phyloP scores from a whole-genome alignment of 1,140 invertebrate species.

The Bursaphelenchus mucronatus region DNA sequence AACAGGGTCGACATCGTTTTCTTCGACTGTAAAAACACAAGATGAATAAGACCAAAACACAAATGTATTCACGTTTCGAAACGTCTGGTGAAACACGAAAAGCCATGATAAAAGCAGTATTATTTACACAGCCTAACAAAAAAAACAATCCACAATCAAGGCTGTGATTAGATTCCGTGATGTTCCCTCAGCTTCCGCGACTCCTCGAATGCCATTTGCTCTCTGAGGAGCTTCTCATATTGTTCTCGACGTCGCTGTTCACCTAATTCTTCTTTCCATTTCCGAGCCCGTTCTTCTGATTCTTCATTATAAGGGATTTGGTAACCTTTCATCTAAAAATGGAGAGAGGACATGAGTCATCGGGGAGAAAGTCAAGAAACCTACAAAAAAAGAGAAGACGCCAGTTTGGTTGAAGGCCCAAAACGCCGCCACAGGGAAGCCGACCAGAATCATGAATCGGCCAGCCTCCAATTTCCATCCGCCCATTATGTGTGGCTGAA shows the following conservation, averaged over 20 bases:
- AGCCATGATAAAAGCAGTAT: neutral
- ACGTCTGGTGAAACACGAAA: neutral
- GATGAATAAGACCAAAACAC: no score
- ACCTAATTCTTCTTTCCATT: conserved; percentile 40
- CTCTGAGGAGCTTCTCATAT: conserved; percentile 45
- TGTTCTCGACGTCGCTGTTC: conserved; percentile 38
- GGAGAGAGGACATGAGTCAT: neutral
- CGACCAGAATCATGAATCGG: conserved; percentile 47
- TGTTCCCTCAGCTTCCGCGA: conserved; percentile 34
- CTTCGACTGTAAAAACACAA: no score
- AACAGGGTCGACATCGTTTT: conserved; percentile 18
- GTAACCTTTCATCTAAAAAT: conserved; percentile 46
- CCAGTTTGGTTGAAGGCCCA: conserved; percentile 58
- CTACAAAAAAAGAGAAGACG: conserved; percentile 53
- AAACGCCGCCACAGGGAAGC: conserved; percentile 55
- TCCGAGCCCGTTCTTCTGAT: conserved; percentile 31
- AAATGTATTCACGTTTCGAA: neutral
- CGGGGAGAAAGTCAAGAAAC: conserved; percentile 31
- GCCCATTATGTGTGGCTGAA: conserved; percentile 36
- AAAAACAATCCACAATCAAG: neutral
- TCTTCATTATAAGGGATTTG: conserved; percentile 34
- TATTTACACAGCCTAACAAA: conserved; percentile 1
- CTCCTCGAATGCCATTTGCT: conserved; percentile 54
- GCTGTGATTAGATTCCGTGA: neutral
- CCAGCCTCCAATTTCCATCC: conserved; percentile 50